Evolutionary conservation across 2,113 vertebrate genomes (phyloP).

Genomic region (Grantiella picta): DNA sequence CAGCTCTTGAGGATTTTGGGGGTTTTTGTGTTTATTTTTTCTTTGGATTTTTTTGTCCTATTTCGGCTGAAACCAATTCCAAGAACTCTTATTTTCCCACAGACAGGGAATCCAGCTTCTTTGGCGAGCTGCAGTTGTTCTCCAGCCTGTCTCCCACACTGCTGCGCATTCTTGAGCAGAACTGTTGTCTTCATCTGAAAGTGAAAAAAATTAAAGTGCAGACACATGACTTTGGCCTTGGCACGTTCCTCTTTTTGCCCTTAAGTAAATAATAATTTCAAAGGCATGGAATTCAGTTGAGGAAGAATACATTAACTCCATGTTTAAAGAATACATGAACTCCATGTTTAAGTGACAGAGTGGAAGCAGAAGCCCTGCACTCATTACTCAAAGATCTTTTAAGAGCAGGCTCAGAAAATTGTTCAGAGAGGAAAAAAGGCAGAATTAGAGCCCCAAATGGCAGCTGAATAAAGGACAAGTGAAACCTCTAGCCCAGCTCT

Average conservation of each 20-base stretch:
- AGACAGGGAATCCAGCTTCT: neutral
- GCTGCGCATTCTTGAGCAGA: neutral
- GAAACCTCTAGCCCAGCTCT: neutral
- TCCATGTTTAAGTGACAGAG: neutral
- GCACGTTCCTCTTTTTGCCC: neutral
- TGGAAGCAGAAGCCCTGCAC: neutral
- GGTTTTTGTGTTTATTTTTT: neutral
- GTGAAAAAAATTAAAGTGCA: neutral
- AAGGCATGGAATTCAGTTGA: neutral
- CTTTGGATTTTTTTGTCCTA: neutral
- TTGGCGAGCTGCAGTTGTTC: neutral
- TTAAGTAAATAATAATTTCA: neutral
- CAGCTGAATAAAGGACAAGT: neutral
- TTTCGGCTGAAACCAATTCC: neutral
- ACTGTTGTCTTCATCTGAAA: neutral
- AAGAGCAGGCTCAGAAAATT: neutral
- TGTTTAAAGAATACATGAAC: neutral
- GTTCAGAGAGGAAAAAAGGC: neutral
- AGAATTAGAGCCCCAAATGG: neutral
- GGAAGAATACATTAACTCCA: neutral
- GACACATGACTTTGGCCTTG: neutral
- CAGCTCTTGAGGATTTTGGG: neutral
- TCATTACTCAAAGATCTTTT: neutral
- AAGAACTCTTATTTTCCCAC: neutral
- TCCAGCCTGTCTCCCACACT: neutral